These are phyloP conservation scores for Nannospalax galili DNA, from an alignment of 2,113 vertebrate genomes.

Conservation along the genomic window DNA sequence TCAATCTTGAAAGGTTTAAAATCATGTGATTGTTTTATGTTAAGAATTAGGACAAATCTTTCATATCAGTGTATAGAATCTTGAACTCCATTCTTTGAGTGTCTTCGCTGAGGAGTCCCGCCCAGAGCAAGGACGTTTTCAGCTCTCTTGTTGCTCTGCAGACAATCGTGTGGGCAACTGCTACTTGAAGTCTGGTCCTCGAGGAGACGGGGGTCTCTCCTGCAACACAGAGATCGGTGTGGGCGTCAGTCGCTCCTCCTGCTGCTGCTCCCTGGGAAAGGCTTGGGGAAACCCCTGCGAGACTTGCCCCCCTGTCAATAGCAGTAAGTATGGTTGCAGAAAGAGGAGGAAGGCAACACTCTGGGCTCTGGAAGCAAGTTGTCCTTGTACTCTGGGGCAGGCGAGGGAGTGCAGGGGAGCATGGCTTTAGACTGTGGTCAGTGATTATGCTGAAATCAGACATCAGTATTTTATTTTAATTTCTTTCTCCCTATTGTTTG, in stretches of 20 bases:
- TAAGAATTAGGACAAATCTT: neutral
- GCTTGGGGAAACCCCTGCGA: slow-evolving; percentile 93
- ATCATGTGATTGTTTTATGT: neutral
- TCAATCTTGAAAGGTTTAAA: neutral
- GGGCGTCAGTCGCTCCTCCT: slow-evolving; percentile 90
- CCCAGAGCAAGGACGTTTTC: neutral
- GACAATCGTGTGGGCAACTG: slow-evolving; percentile 91
- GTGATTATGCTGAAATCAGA: neutral
- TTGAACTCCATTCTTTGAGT: neutral
- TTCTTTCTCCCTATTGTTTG: neutral
- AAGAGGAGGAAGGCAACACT: neutral
- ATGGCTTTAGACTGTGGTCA: neutral
- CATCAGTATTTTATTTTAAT: slow-evolving; percentile 13
- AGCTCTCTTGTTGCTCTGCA: slow-evolving; percentile 56
- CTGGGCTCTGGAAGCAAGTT: neutral
- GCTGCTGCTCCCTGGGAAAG: slow-evolving; percentile 91
- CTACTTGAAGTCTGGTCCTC: slow-evolving; percentile 88
- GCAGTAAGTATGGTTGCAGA: slow-evolving; percentile 85
- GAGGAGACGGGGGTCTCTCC: slow-evolving; percentile 86
- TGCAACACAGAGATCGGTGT: slow-evolving; percentile 91
- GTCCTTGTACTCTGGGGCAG: neutral
- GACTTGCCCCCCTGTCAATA: slow-evolving; percentile 89
- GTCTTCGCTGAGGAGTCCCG: neutral
- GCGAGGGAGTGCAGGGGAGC: no score
- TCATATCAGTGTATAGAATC: neutral